Evolutionary conservation across 2,797 vertebrate species (phyloP).

Genomic region (Furcifer pardalis): DNA sequence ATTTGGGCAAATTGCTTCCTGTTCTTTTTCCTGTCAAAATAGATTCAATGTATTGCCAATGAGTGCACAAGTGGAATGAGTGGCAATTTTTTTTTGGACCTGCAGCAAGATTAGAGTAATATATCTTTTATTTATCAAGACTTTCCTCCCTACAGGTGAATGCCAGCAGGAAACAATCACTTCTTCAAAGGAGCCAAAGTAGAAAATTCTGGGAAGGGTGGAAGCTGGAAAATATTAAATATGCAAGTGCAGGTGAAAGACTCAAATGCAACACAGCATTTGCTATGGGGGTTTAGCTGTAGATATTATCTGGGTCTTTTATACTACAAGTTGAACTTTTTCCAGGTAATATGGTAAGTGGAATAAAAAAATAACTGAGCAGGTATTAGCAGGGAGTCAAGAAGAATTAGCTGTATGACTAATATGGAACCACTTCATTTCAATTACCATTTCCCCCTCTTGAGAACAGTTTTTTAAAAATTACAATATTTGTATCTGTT

Average conservation of each 20-base stretch:
- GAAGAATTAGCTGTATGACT: not conserved
- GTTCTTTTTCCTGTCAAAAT: not conserved
- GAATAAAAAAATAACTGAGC: not conserved
- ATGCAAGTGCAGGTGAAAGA: not conserved
- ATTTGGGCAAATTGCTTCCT: not conserved
- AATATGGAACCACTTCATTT: not conserved
- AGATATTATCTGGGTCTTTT: conserved; percentile 13
- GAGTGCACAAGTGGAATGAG: not conserved
- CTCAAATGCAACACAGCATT: not conserved
- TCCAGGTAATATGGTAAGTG: not conserved
- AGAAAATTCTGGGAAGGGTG: not conserved
- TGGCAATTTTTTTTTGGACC: not conserved
- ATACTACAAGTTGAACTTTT: not conserved
- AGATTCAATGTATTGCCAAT: not conserved
- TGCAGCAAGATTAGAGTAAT: not conserved
- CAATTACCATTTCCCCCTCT: not conserved
- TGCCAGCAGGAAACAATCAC: not conserved
- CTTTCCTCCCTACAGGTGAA: not conserved
- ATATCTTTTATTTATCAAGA: not conserved
- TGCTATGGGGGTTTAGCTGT: not conserved
- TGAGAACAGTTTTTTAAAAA: not conserved
- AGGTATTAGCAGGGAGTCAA: not conserved
- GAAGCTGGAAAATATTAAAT: not conserved
- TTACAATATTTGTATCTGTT: not conserved
- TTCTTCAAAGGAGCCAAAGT: not conserved